Evolutionary conservation across 2,113 vertebrate genomes (phyloP).

Genomic region (Psilopogon haemacephalus): DNA sequence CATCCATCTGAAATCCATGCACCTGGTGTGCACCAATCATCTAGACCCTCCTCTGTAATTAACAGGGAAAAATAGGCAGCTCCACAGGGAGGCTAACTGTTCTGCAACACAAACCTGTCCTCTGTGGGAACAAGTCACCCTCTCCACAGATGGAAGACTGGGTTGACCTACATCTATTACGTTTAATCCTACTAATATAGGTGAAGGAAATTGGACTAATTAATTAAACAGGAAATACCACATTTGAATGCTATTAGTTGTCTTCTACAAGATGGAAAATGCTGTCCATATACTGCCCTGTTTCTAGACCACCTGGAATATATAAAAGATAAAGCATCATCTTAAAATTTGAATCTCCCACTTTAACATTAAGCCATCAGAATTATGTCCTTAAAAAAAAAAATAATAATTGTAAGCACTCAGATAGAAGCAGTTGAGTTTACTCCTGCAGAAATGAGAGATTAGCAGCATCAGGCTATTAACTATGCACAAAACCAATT

Average conservation of each 20-base stretch:
- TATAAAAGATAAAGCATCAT: neutral
- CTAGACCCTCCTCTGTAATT: accelerated
- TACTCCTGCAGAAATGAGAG: slow-evolving; percentile 54
- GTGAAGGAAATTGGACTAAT: neutral
- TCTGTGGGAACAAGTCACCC: accelerated
- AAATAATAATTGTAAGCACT: neutral
- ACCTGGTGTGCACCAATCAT: neutral
- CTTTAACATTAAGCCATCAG: neutral
- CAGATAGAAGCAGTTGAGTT: neutral
- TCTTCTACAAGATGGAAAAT: neutral
- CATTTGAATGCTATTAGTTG: neutral
- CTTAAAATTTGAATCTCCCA: neutral
- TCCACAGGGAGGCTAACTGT: accelerated
- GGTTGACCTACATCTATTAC: neutral
- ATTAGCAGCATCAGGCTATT: slow-evolving; percentile 49
- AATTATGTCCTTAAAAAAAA: neutral
- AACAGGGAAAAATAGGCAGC: neutral
- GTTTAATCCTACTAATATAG: neutral
- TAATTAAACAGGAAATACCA: neutral
- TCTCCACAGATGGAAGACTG: neutral
- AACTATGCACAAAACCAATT: slow-evolving; percentile 54
- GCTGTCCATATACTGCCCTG: neutral
- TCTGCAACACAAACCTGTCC: neutral
- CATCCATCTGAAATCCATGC: neutral
- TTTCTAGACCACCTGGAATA: neutral